Percentiles rank a stretch among this genome's conserved stretches.
These are phyloP conservation scores for Dryocosmus kuriphilus DNA, from an alignment of 2,888 invertebrate genomes.

Conservation along the genomic window DNA sequence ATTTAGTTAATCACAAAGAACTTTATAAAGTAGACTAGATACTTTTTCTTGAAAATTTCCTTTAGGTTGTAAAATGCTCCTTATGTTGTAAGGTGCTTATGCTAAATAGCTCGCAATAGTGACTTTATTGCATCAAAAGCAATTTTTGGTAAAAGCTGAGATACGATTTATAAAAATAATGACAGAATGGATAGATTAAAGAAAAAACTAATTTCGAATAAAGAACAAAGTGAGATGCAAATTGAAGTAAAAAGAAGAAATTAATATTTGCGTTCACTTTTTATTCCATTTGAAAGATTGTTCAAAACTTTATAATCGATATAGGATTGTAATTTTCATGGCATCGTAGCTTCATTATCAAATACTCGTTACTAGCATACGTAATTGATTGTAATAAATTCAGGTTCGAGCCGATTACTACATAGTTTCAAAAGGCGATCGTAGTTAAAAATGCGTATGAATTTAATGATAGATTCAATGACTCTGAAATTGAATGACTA, in stretches of 20 bases:
- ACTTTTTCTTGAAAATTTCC: neutral
- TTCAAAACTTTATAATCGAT: neutral
- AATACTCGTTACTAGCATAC: neutral
- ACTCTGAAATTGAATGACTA: slow-evolving; percentile 6
- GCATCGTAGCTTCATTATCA: neutral
- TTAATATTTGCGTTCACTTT: neutral
- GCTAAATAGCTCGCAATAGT: slow-evolving; percentile 17
- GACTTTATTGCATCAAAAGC: slow-evolving; percentile 15
- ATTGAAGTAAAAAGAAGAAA: neutral
- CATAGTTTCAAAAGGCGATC: slow-evolving; percentile 4
- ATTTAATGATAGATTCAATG: neutral
- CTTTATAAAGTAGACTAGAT: neutral
- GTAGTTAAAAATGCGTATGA: neutral
- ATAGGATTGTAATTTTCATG: neutral
- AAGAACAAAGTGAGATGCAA: neutral
- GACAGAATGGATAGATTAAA: neutral
- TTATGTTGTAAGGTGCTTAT: neutral
- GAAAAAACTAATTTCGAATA: neutral
- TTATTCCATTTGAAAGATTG: neutral
- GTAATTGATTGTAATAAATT: slow-evolving; percentile 12
- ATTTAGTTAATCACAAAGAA: neutral
- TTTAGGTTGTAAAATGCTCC: neutral
- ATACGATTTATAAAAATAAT: slow-evolving; percentile 1
- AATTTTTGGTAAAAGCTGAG: slow-evolving; percentile 26
- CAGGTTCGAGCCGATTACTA: slow-evolving; percentile 19